Evolutionary conservation across 2,797 vertebrate species (phyloP).

Genomic region (Leptatherina wallacei): DNA sequence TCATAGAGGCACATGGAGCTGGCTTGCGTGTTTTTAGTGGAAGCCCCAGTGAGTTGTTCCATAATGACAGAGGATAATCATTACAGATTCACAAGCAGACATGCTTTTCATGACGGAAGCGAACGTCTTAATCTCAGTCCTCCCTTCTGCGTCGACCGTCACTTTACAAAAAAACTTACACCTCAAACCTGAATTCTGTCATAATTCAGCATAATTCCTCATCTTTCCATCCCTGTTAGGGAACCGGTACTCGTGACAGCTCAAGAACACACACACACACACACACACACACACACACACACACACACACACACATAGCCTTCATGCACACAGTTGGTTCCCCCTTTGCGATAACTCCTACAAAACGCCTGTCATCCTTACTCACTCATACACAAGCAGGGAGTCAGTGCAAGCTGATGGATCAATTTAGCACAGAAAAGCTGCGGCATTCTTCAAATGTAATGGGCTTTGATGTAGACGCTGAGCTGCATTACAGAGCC

Average conservation of each 20-base stretch:
- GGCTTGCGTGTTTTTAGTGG: slow-evolving; percentile 43
- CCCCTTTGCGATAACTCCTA: slow-evolving; percentile 75
- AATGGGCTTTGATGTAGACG: slow-evolving; percentile 82
- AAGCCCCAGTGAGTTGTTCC: slow-evolving; percentile 39
- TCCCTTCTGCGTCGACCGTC: neutral
- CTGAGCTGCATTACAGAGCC: slow-evolving; percentile 76
- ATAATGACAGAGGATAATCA: slow-evolving; percentile 51
- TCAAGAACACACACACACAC: slow-evolving; percentile 29
- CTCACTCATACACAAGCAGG: slow-evolving; percentile 69
- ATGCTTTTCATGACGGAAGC: slow-evolving; percentile 30
- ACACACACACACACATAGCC: slow-evolving; percentile 36
- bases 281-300: slow-evolving; percentile 22
- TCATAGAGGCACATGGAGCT: neutral
- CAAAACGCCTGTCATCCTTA: slow-evolving; percentile 81
- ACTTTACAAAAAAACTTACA: too few species aligned
- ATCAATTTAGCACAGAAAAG: slow-evolving; percentile 79
- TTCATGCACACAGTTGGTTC: slow-evolving; percentile 27
- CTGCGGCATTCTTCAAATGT: slow-evolving; percentile 76
- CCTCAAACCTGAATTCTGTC: slow-evolving; percentile 9
- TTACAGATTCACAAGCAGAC: slow-evolving; percentile 26
- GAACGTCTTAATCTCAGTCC: neutral
- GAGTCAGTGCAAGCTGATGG: slow-evolving; percentile 70
- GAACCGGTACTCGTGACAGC: slow-evolving; percentile 43
- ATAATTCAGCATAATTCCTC: too few species aligned
- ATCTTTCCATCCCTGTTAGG: slow-evolving; percentile 28